Percentiles rank a stretch among this genome's conserved stretches.
Conservation (phyloP, 1,140 invertebrate genomes). For the Conus betulinus region DNA sequence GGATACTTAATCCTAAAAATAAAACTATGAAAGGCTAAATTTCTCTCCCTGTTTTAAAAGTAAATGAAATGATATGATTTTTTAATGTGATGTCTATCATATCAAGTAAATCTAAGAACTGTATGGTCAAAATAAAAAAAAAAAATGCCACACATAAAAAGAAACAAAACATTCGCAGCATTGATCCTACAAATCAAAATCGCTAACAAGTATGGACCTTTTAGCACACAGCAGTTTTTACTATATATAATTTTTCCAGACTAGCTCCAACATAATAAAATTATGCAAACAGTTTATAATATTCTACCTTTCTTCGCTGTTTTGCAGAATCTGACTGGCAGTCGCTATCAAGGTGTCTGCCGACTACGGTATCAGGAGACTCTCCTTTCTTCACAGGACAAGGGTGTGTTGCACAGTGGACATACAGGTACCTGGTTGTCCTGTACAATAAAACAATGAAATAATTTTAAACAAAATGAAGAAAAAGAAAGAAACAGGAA, state of each 20-base stretch:
- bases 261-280: neutral
- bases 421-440: conserved; percentile 96
- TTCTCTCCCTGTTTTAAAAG: too few species aligned
- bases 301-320: conserved; percentile 78
- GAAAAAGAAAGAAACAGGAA: too few species aligned
- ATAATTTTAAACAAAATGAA: too few species aligned
- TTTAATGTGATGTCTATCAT: too few species aligned
- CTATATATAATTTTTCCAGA: too few species aligned
- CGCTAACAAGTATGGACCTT: neutral
- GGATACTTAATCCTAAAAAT: too few species aligned
- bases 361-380: conserved; percentile 89
- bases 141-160: too few species aligned
- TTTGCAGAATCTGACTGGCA: conserved; percentile 92
- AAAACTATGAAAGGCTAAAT: too few species aligned
- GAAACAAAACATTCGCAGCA: neutral
- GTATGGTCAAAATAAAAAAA: too few species aligned
- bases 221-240: too few species aligned
- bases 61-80: too few species aligned
- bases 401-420: conserved; percentile 91
- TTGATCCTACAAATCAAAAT: neutral
- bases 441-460: conserved; percentile 45
- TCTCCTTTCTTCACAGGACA: conserved; percentile 89
- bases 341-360: conserved; percentile 93
- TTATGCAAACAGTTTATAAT: conserved; percentile 3
- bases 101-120: too few species aligned